These are phyloP conservation scores for Coracopsis vasa DNA, from an alignment of 2,113 vertebrate genomes.

Conservation along the genomic window DNA sequence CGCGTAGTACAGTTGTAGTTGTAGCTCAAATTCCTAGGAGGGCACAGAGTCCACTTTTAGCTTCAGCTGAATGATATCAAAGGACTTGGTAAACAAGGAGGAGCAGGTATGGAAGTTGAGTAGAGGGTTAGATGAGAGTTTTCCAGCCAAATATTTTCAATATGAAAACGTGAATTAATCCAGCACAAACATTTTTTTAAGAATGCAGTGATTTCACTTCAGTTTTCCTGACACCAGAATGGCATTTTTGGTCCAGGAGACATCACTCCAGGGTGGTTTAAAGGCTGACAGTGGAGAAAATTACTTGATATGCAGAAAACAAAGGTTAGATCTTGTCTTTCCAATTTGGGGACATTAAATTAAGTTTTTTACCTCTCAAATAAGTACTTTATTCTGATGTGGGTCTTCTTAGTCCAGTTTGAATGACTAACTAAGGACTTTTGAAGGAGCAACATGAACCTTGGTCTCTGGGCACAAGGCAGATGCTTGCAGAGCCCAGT, in stretches of 20 bases:
- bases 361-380: background rate
- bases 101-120: background rate
- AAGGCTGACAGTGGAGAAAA: background rate
- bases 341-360: background rate
- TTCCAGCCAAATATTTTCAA: background rate
- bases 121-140: background rate
- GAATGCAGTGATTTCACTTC: background rate
- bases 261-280: background rate
- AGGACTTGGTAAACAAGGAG: conserved; percentile 10
- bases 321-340: background rate
- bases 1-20: background rate
- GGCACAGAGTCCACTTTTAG: background rate
- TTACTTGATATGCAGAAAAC: background rate
- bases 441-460: background rate
- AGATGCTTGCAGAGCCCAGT: background rate
- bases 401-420: background rate
- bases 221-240: background rate
- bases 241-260: background rate
- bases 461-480: background rate
- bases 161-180: background rate
- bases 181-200: background rate
- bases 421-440: background rate
- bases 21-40: conserved; percentile 20
- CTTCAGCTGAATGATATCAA: background rate
- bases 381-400: background rate